Evolutionary conservation across 2,888 invertebrate species (phyloP).

Genomic region (Elgonia sp.): DNA sequence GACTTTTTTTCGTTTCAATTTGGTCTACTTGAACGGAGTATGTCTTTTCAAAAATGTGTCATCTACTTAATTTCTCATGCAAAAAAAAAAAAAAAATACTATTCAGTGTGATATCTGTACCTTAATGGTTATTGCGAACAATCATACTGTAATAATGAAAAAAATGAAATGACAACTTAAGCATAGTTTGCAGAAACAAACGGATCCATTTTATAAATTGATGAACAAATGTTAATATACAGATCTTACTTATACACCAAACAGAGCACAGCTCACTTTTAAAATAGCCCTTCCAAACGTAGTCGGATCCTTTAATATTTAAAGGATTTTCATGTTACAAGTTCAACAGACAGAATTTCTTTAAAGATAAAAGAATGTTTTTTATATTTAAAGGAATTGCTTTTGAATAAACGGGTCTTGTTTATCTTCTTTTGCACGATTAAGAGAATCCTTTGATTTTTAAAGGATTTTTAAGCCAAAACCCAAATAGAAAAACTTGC

Average conservation of each 20-base stretch:
- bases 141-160: slow-evolving; percentile 47
- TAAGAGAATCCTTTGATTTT: too few relatives aligned
- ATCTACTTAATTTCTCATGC: slow-evolving; percentile 60
- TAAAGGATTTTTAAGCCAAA: too few relatives aligned
- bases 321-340: slow-evolving; percentile 14
- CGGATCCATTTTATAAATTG: slow-evolving; percentile 26
- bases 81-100: slow-evolving; percentile 37
- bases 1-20: neutral
- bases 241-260: slow-evolving; percentile 31
- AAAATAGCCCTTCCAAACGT: slow-evolving; percentile 8
- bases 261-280: slow-evolving; percentile 1
- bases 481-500: too few relatives aligned
- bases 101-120: slow-evolving; percentile 65
- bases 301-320: slow-evolving; percentile 55
- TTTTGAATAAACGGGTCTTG: too few relatives aligned
- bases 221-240: slow-evolving; percentile 32
- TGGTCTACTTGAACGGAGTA: slow-evolving; percentile 3
- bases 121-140: slow-evolving; percentile 52
- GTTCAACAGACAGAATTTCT: neutral
- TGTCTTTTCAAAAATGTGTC: slow-evolving; percentile 41
- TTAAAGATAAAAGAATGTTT: neutral
- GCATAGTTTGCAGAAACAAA: slow-evolving; percentile 50
- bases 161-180: slow-evolving; percentile 42
- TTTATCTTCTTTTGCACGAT: too few relatives aligned
- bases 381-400: neutral